Conservation (phyloP, 2,797 vertebrate species). For the Emys orbicularis region DNA sequence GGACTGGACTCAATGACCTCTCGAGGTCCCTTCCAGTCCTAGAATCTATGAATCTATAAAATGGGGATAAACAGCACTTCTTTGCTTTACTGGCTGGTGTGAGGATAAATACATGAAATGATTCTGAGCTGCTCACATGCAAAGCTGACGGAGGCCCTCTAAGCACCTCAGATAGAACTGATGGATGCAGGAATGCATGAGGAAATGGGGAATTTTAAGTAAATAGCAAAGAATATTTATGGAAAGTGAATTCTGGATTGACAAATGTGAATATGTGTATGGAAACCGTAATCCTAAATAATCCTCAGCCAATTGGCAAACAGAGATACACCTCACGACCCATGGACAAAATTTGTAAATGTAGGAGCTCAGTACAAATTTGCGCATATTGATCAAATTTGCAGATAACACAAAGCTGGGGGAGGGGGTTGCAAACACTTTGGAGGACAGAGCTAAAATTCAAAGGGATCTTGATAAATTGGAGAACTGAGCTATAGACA, state of each 20-base stretch:
- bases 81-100: background rate
- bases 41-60: background rate
- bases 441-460: background rate
- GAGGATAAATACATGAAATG: background rate
- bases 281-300: background rate
- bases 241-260: background rate
- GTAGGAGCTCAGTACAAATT: background rate
- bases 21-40: too few relatives aligned
- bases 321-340: background rate
- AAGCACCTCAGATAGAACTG: too few relatives aligned
- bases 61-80: background rate
- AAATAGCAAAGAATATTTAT: background rate
- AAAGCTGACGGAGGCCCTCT: too few relatives aligned
- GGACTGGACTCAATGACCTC: too few relatives aligned
- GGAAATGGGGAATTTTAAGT: background rate
- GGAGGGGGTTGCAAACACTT: background rate
- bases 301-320: background rate
- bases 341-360: background rate
- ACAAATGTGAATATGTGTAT: background rate
- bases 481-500: background rate
- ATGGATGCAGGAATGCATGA: background rate
- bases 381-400: background rate
- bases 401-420: background rate
- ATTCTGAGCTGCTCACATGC: too few relatives aligned
- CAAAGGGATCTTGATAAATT: background rate